Evolutionary conservation across 53 echinoderm and acorn worm genomes (phyloP).

Genomic region (Stichopus horrens): DNA sequence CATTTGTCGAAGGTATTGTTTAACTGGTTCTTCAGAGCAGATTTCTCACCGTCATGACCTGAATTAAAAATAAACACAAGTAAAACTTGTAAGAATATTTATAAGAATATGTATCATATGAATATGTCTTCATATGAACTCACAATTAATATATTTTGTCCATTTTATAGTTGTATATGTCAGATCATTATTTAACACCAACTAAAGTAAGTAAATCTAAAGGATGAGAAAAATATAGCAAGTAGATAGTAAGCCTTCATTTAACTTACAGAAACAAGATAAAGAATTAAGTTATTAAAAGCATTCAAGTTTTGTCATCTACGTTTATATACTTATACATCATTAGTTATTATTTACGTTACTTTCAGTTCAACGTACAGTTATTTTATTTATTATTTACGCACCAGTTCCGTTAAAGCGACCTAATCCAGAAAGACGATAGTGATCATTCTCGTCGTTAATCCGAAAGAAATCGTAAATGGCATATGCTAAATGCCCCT

Average conservation of each 20-base stretch:
- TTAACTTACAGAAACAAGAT: not conserved
- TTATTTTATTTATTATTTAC: not conserved
- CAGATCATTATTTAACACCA: too few relatives aligned
- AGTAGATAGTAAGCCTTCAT: not conserved
- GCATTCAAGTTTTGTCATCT: too few relatives aligned
- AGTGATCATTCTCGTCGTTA: slow-evolving; percentile 26
- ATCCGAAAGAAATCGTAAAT: slow-evolving; percentile 63
- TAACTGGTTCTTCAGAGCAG: not conserved
- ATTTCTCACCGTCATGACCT: not conserved
- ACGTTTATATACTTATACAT: too few relatives aligned
- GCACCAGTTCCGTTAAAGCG: not conserved
- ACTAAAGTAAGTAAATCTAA: too few relatives aligned
- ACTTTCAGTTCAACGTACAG: too few relatives aligned
- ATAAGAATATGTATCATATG: not conserved
- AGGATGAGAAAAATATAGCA: not conserved
- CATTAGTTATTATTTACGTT: too few relatives aligned
- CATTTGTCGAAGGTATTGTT: not conserved
- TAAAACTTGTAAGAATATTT: not conserved
- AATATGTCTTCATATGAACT: too few relatives aligned
- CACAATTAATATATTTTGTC: too few relatives aligned
- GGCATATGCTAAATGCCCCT: slow-evolving; percentile 42
- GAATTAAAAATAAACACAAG: not conserved
- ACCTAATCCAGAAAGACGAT: not conserved
- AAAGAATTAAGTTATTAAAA: too few relatives aligned
- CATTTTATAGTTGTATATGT: too few relatives aligned